Base-by-base conservation (phyloP, 1,140 invertebrate genomes). In the Palaemon carinicauda region DNA sequence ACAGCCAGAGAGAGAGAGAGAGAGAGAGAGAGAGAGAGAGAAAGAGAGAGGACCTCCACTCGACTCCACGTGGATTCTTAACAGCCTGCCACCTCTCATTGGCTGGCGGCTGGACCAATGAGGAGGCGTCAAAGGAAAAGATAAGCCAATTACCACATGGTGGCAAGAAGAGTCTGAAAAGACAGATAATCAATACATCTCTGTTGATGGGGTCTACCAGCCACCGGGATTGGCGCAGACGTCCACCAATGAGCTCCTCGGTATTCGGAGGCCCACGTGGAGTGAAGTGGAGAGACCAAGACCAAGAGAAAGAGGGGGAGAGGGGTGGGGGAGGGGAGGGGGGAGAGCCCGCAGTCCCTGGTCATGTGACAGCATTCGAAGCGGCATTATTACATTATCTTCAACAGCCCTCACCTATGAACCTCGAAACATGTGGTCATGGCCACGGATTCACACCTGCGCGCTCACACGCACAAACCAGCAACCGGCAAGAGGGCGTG, bases 111-210 rank as follows among this genome's bases (percentile, higher is more conserved):
- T 19, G 7, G 14, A 41, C 80, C 80, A 81, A 41, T 71, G 50
- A 53, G 50, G 65, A 81, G 80, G 80, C 80, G 80, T 50, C 80
- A 71, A 21, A 69, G 80, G 80, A 81, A 81, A 81, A 71, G 79
- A 80, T 80, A 81, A 81, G 80, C 80, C 80, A 81, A 81, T 81
- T 81, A 81, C 80, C 80, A 81, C 56, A 69, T 81, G 80, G 80
- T 81, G 80, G 80, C 80, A 51, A 71, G 79, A 81, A 81, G 80
- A 81, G 19, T 53, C 41, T 52, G 80, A 81, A 81, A 81, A 81
- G 80, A 71, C 80, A 81, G 80, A 81, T 81, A 81, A 81, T 81
- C 80, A 81, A 81, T 81, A 81, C 80, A 81, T 81, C 80, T 81
- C 56, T 81, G 60, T 73, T 81, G 80, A 81, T 73, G 80, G 80